Conservation (phyloP, 2,113 vertebrate genomes). For the Pseudorectes ferrugineus region DNA sequence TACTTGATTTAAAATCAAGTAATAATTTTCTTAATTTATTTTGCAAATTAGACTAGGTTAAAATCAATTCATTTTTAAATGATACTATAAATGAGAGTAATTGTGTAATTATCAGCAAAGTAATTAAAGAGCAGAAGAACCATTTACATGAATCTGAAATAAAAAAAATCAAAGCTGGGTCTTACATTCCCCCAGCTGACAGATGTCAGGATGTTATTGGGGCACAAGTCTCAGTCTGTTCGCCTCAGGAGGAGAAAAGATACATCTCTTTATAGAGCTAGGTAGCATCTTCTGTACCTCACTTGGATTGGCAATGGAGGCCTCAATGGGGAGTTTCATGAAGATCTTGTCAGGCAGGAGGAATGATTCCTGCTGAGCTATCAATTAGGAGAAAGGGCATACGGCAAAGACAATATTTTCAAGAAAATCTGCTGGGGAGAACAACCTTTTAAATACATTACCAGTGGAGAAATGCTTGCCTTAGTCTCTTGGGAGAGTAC, state of each 20-base stretch:
- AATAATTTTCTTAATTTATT: slow-evolving; percentile 73
- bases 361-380: not conserved
- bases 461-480: not conserved
- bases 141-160: slow-evolving; percentile 62
- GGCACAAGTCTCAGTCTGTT: not conserved
- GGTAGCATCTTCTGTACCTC: not conserved
- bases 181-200: not conserved
- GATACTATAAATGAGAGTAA: slow-evolving; percentile 67
- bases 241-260: not conserved
- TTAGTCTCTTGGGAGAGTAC: not conserved
- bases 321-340: not conserved
- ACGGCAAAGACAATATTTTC: not conserved
- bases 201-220: not conserved
- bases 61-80: slow-evolving; percentile 54
- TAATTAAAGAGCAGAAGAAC: slow-evolving; percentile 58
- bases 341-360: not conserved
- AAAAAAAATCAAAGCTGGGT: slow-evolving; percentile 17
- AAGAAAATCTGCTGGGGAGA: not conserved
- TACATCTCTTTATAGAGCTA: not conserved
- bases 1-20: slow-evolving; percentile 61
- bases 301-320: not conserved
- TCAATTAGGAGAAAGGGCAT: not conserved
- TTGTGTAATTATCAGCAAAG: slow-evolving; percentile 72
- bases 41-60: slow-evolving; percentile 65
- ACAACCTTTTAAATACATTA: not conserved